Evolutionary conservation across 2,113 vertebrate species (phyloP).

Genomic region (Arizona elegans): DNA sequence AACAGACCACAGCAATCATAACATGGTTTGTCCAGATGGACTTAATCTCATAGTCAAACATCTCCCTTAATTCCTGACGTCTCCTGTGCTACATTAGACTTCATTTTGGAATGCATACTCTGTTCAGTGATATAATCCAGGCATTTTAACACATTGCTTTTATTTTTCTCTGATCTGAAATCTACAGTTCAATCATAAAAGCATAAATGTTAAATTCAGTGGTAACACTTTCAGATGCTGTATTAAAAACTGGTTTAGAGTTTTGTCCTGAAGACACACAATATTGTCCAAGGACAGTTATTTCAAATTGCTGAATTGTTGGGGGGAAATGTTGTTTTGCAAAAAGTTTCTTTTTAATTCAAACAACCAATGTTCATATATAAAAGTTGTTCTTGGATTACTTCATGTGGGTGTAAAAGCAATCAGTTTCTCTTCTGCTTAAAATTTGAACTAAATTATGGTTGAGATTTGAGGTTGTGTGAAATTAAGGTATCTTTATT

Average conservation of each 20-base stretch:
- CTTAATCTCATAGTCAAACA: constrained; percentile 8
- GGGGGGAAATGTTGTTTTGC: background rate
- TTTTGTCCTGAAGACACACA: background rate
- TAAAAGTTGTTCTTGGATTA: background rate
- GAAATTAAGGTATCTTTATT: background rate
- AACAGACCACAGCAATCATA: background rate
- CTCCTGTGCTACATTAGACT: background rate
- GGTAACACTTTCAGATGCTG: background rate
- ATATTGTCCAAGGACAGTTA: background rate
- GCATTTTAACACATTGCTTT: background rate
- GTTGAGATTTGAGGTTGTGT: background rate
- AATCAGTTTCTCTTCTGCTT: background rate
- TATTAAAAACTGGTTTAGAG: background rate
- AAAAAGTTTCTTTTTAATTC: background rate
- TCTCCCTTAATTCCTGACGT: background rate
- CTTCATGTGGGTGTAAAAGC: background rate
- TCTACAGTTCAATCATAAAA: background rate
- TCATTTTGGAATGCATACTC: background rate
- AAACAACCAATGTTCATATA: background rate
- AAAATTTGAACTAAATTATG: background rate
- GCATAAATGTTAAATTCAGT: background rate
- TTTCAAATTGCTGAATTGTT: background rate
- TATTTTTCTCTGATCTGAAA: background rate
- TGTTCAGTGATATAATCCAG: background rate
- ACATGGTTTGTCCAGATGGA: constrained; percentile 33